Conservation (phyloP, 53 echinoderm and acorn worm species). For the Actinopyga echinites region DNA sequence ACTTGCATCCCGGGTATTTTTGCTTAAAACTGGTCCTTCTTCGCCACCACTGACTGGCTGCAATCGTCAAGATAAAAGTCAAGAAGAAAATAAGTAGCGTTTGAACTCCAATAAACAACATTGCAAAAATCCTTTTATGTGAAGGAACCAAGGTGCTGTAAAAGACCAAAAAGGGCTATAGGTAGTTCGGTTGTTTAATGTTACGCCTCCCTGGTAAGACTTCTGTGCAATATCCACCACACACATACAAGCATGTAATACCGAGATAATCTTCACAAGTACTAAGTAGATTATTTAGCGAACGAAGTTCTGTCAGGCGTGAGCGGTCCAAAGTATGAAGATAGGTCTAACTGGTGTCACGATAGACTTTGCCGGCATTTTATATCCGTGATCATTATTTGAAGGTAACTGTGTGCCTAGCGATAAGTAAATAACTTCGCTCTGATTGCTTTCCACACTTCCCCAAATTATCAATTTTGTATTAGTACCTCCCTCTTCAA, state of each 20-base stretch:
- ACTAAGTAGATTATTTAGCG: constrained; percentile 1
- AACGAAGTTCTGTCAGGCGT: not conserved
- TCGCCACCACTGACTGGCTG: constrained; percentile 72
- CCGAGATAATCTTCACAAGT: not conserved
- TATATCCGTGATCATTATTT: not conserved
- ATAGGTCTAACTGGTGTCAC: constrained; percentile 3
- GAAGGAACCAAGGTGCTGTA: too few species aligned
- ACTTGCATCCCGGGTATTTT: constrained; percentile 51
- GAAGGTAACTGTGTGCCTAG: not conserved
- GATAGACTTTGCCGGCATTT: not conserved
- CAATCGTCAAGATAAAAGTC: constrained; percentile 65
- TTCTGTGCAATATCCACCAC: not conserved
- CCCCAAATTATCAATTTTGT: too few species aligned
- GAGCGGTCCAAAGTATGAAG: constrained; percentile 29
- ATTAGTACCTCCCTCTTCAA: too few species aligned
- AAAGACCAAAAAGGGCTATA: too few species aligned
- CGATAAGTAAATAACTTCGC: not conserved
- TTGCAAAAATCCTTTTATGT: not conserved
- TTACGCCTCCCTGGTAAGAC: too few species aligned
- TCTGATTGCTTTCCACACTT: too few species aligned
- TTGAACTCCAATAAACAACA: constrained; percentile 58
- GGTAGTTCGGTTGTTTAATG: not conserved
- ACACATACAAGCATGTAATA: not conserved
- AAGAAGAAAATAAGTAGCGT: constrained; percentile 67
- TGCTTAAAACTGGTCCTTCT: constrained; percentile 37